Evolutionary conservation across 30 jellyfish, hydroid and myxozoan species (phyloP), one percentile per base, ranked within the genome.

Genomic region (Catostylus mosaicus): DNA sequence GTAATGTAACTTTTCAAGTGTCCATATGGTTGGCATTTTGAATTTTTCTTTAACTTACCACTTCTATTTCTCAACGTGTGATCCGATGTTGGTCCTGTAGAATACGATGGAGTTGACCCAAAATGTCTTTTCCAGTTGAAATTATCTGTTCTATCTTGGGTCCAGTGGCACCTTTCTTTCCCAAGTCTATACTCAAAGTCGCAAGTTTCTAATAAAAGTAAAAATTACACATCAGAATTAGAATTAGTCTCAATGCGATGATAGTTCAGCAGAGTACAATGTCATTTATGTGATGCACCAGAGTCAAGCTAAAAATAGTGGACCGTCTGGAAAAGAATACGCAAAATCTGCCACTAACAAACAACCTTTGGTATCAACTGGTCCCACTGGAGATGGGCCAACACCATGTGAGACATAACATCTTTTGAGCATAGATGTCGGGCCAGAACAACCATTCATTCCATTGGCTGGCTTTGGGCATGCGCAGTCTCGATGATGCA

Each of bases 391-490:
- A n/a, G n/a, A n/a, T n/a, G n/a, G 67, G 7, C 4, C 26, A 5
- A 54, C n/a, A 54, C 67, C n/a, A 6, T 54, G 12, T 5, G n/a
- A 6, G 26, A 5, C 67, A 54, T 19, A 19, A 32, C 67, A 54
- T 5, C 26, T 16, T 5, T 3, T 6, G 14, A 54, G 67, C 26
- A 19, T 29, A 19, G n/a, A 29, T 54, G 67, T 16, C n/a, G 67
- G n/a, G n/a, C 67, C 67, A 54, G 26, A 7, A 18, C 67, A 54
- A 5, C 32, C 32, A 29, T 54, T 54, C 26, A 29, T 32, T 54
- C 67, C 67, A 54, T 54, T 54, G n/a, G 67, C 67, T 19, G 67
- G 67, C 26, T 5, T 32, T 3, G 67, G 67, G 67, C 67, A 54
- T 7, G 67, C 67, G 26, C 67, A 54, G n/a, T 54, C 67, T 19